These are phyloP conservation scores for Merodon equestris DNA, from an alignment of 2,888 invertebrate species.

Conservation along the genomic window DNA sequence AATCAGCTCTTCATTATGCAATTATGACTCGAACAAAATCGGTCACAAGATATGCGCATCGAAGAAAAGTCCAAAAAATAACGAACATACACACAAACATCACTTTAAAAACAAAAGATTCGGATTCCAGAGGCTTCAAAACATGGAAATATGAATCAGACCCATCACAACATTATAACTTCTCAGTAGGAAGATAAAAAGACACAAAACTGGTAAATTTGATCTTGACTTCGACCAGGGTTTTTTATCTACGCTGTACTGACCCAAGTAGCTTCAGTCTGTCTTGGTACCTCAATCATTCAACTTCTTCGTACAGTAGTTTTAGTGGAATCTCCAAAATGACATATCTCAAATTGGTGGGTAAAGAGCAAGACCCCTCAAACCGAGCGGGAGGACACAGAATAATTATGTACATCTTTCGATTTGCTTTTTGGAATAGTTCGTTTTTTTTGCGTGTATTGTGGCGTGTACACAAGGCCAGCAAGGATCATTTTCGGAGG, in stretches of 20 bases:
- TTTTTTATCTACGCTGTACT: slow-evolving; percentile 46
- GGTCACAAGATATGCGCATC: too few species aligned
- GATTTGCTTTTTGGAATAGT: slow-evolving; percentile 36
- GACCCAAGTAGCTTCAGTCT: slow-evolving; percentile 46
- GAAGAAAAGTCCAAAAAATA: too few species aligned
- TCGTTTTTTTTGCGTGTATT: slow-evolving; percentile 47
- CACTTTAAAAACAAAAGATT: too few species aligned
- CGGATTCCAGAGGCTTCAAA: too few species aligned
- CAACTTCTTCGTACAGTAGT: slow-evolving; percentile 49
- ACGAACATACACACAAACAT: too few species aligned
- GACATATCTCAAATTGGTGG: slow-evolving; percentile 4
- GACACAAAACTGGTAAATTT: background rate
- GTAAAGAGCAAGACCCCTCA: background rate
- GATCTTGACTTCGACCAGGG: slow-evolving; percentile 2
- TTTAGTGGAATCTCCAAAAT: background rate
- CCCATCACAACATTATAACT: too few species aligned
- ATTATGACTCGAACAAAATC: too few species aligned
- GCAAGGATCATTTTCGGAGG: slow-evolving; percentile 4
- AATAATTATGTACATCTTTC: background rate
- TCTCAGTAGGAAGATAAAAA: too few species aligned
- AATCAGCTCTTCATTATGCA: too few species aligned
- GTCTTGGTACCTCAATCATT: slow-evolving; percentile 48
- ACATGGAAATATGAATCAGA: too few species aligned
- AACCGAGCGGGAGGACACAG: too few species aligned
- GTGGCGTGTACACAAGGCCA: slow-evolving; percentile 32